These are phyloP conservation scores for Arbacia lixula DNA, from an alignment of 53 echinoderm and acorn worm species.

Conservation along the genomic window DNA sequence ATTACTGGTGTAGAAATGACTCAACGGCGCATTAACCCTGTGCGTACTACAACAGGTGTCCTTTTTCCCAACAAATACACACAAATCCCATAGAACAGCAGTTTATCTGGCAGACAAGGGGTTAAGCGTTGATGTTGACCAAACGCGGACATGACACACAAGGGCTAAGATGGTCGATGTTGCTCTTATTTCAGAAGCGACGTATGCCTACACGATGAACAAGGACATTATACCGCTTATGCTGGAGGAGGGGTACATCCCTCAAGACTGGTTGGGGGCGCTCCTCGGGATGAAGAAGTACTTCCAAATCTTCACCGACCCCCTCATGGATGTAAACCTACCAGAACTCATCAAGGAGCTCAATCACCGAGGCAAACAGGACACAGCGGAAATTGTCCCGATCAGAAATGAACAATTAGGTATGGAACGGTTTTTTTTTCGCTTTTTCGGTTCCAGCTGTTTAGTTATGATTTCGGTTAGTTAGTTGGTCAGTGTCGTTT, in stretches of 20 bases:
- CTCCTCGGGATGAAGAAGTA: slow-evolving; percentile 78
- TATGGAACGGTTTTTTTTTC: not conserved
- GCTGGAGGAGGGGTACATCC: slow-evolving; percentile 66
- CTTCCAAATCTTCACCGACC: slow-evolving; percentile 66
- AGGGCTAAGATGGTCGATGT: too few species aligned
- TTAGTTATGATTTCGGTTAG: not conserved
- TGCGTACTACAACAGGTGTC: too few species aligned
- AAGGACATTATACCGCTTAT: slow-evolving; percentile 81
- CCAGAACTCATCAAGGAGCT: slow-evolving; percentile 61
- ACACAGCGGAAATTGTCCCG: not conserved
- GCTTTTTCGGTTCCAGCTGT: not conserved
- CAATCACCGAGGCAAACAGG: slow-evolving; percentile 55
- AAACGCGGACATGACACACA: too few species aligned
- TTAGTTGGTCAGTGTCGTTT: not conserved
- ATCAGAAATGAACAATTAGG: not conserved
- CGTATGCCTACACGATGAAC: slow-evolving; percentile 84
- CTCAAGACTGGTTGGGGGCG: slow-evolving; percentile 89
- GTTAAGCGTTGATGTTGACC: too few species aligned
- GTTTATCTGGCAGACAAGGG: too few species aligned
- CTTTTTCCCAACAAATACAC: too few species aligned
- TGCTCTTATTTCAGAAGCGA: slow-evolving; percentile 88
- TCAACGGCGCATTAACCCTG: too few species aligned
- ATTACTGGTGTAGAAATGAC: too few species aligned
- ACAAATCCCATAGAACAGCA: too few species aligned
- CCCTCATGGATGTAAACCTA: slow-evolving; percentile 42